A percentile compares a stretch with the other conserved stretches of the same genome.
phyloP scores from a whole-genome alignment of 2,888 invertebrate species.

The Hybos culiciformis region DNA sequence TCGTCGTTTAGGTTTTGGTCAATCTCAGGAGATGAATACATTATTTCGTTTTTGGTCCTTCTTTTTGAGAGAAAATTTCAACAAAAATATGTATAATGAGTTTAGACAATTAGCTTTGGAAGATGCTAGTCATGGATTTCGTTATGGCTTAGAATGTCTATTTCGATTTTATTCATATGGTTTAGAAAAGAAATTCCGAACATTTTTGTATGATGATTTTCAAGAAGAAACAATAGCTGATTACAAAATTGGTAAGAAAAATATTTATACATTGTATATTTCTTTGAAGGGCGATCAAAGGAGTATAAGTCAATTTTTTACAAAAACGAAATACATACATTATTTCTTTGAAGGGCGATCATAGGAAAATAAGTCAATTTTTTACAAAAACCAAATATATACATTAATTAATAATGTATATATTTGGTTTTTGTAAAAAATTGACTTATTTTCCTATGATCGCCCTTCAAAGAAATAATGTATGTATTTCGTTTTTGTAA shows the following conservation, averaged over 20 bases:
- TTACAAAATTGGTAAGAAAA: slow-evolving; percentile 61
- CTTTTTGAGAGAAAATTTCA: slow-evolving; percentile 96
- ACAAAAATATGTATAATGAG: slow-evolving; percentile 95
- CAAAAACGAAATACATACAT: no score
- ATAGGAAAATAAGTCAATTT: background rate
- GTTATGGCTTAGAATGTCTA: slow-evolving; percentile 71
- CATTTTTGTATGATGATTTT: slow-evolving; percentile 92
- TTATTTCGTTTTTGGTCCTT: slow-evolving; percentile 99
- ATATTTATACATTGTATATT: background rate
- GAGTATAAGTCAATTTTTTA: no score
- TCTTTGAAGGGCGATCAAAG: no score
- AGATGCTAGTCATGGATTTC: slow-evolving; percentile 80
- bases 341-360: no score
- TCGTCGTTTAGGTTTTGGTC: slow-evolving; percentile 82
- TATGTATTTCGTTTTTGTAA: no score
- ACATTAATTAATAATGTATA: no score
- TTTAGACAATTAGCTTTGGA: slow-evolving; percentile 83
- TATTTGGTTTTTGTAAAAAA: no score
- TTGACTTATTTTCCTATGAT: no score
- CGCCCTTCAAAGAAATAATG: no score
- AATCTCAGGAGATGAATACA: slow-evolving; percentile 98
- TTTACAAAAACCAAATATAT: no score
- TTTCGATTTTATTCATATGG: slow-evolving; percentile 99
- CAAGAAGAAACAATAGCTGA: slow-evolving; percentile 83
- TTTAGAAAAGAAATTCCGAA: slow-evolving; percentile 87